Base-by-base conservation (phyloP, 2,797 vertebrate species). In the Melanotaenia pygmaea region DNA sequence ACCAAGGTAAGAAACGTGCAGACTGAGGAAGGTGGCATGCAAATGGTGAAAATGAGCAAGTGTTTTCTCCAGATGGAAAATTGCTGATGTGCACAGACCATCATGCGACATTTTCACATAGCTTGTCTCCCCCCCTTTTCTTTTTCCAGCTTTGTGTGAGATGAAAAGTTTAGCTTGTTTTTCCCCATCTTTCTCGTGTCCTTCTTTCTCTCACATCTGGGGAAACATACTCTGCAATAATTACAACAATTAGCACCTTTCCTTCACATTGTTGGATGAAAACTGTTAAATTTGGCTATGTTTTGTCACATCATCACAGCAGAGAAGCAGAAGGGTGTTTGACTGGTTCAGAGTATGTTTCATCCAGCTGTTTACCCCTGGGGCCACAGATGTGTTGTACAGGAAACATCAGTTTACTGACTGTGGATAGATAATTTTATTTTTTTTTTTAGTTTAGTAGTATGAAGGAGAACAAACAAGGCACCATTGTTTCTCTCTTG, bases 1-100 rank as follows among this genome's bases (percentile, higher is more conserved):
- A 96, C 96, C 87, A 97, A 97, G 95, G 96, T 97, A 88, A 80
- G 94, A 81, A 24, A 18, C 16, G 64, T 32, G 59, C 35, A 34
- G 4, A 30, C 9, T n/a, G 22, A 16, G 6, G 14, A 66, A 35
- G 20, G 37, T 70, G 47, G 30, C 22, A 62, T 65, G 20, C 54
- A 7, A 61, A 37, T 11, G 61, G 59, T 72, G 58, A 64, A 73
- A 54, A 45, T 37, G 62, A 32, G 28, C 1, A 13, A 54, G 22
- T 59, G 59, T 32, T 63, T 47, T 68, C 38, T 43, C 22, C 24
- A 51, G 59, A 51, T 83, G 50, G 51, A 54, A 63, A 54, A 26
- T 59, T 51, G 43, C 47, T 61, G 4, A 63, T n/a, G 40, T 51
- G 3, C 22, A 59, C 24, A 2, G 2, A 22, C 11, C 37, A 13